These are phyloP conservation scores for Hyposoter dolosus DNA, from an alignment of 2,888 invertebrate species.

Conservation along the genomic window DNA sequence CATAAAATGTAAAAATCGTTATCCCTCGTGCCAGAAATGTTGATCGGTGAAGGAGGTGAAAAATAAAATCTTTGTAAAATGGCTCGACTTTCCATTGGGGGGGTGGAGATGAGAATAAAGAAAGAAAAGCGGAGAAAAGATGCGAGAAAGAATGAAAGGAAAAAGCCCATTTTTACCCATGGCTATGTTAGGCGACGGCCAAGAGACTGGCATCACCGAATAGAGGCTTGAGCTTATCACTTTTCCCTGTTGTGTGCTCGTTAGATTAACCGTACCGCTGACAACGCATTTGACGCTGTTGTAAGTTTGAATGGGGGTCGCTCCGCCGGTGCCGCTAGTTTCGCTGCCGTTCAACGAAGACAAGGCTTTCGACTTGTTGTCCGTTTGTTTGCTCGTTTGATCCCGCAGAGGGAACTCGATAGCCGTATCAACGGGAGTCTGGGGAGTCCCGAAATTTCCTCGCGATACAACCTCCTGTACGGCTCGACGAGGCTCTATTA, in stretches of 20 bases:
- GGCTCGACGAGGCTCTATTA: slow-evolving; percentile 81
- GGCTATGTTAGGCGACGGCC: slow-evolving; percentile 80
- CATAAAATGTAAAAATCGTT: background rate
- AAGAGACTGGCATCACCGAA: slow-evolving; percentile 80
- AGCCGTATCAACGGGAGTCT: slow-evolving; percentile 81
- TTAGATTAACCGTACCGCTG: slow-evolving; percentile 75
- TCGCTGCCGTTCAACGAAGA: slow-evolving; percentile 78
- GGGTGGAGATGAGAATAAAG: background rate
- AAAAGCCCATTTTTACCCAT: slow-evolving; percentile 76
- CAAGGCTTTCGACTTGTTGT: slow-evolving; percentile 80
- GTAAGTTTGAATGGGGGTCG: slow-evolving; percentile 78
- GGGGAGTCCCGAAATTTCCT: slow-evolving; percentile 81
- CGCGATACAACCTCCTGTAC: slow-evolving; percentile 81
- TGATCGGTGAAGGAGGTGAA: no score
- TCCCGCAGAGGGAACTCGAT: slow-evolving; percentile 82
- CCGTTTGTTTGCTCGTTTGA: slow-evolving; percentile 79
- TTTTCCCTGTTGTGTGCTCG: slow-evolving; percentile 77
- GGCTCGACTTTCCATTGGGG: no score
- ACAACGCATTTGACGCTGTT: slow-evolving; percentile 81
- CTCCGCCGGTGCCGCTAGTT: slow-evolving; percentile 67
- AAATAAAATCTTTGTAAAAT: no score
- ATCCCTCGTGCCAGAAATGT: no score
- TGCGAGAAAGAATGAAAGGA: slow-evolving; percentile 23
- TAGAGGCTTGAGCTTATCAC: slow-evolving; percentile 78
- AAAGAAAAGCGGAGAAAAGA: background rate